Evolutionary conservation across 2,797 vertebrate species (phyloP).

Genomic region (Aphelocoma californica): DNA sequence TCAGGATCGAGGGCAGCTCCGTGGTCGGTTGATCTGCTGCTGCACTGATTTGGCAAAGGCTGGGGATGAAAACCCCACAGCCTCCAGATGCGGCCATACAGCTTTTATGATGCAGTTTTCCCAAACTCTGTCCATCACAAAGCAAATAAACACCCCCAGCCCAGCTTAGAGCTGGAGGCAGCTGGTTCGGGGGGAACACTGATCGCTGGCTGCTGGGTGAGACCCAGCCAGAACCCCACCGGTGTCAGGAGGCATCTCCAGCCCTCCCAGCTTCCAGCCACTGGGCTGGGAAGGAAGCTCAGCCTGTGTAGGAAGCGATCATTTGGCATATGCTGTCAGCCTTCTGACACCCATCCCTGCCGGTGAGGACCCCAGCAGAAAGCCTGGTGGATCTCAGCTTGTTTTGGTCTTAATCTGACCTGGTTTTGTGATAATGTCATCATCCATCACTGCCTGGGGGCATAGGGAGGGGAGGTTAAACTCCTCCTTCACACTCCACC

Average conservation of each 20-base stretch:
- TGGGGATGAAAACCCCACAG: neutral
- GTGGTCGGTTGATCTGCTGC: neutral
- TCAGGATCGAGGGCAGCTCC: neutral
- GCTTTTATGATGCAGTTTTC: neutral
- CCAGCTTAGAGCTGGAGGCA: neutral
- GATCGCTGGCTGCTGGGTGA: neutral
- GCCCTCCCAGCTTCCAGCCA: neutral
- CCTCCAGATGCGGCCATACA: neutral
- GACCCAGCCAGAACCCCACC: neutral
- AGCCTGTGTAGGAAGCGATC: neutral
- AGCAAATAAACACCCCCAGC: neutral
- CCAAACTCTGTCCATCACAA: neutral
- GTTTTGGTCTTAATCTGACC: neutral
- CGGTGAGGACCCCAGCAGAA: neutral
- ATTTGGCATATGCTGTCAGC: neutral
- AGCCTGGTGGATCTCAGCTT: neutral
- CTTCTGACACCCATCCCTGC: fast-evolving
- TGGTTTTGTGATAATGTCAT: neutral
- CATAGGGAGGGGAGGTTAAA: neutral
- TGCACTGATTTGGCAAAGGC: neutral
- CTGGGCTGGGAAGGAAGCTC: neutral
- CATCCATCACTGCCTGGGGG: neutral
- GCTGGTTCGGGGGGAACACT: neutral
- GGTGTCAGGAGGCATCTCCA: neutral
- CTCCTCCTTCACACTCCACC: neutral